Evolutionary conservation across 2,113 vertebrate genomes (phyloP).

Genomic region (Cettia cetti): DNA sequence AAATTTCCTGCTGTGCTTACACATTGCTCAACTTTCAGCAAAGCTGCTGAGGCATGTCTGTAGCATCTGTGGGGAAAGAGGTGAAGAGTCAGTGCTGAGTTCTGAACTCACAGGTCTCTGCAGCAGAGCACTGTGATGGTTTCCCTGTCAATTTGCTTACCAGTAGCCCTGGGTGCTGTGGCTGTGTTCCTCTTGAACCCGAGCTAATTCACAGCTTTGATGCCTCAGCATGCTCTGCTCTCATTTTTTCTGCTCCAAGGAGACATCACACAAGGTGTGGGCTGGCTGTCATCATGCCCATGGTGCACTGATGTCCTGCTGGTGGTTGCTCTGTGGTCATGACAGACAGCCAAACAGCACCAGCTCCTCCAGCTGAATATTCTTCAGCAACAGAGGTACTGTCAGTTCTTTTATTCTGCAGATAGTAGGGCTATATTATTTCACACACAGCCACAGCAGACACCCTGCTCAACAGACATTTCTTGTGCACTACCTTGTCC

Average conservation of each 20-base stretch:
- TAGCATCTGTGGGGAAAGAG: not conserved
- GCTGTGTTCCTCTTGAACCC: not conserved
- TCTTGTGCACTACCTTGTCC: rapidly evolving
- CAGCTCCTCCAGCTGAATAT: not conserved
- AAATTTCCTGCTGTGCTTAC: not conserved
- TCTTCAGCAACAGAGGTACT: not conserved
- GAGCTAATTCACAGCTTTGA: not conserved
- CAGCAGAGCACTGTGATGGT: not conserved
- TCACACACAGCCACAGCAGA: not conserved
- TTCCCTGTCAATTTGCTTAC: not conserved
- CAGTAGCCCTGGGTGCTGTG: not conserved
- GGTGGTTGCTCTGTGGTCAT: not conserved
- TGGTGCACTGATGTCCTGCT: not conserved
- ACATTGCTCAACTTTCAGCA: not conserved
- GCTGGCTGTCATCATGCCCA: not conserved
- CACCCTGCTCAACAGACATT: not conserved
- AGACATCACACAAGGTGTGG: not conserved
- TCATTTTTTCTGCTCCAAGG: not conserved
- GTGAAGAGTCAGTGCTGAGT: not conserved
- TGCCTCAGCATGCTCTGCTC: not conserved
- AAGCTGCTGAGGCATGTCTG: not conserved
- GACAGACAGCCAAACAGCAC: not conserved
- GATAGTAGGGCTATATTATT: not conserved
- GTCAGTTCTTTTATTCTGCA: not conserved
- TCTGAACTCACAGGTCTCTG: not conserved